Evolutionary conservation across 2,113 vertebrate genomes (phyloP), one percentile per base, ranked within the genome.

Genomic region (Indicator maculatus): DNA sequence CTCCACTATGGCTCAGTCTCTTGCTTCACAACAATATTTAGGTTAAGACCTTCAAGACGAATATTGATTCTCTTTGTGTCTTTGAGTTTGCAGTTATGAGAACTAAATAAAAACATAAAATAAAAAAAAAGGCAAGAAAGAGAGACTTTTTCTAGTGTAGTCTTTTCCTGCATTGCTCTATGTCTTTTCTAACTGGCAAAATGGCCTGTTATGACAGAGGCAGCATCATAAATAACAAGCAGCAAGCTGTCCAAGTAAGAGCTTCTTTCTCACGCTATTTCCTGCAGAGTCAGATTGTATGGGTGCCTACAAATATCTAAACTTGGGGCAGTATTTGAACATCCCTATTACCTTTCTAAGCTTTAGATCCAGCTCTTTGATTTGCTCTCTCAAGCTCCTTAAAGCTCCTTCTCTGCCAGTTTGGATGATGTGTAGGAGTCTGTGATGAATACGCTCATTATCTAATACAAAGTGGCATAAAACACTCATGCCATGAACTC

Each of bases 401-500:
- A 97, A 95, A 97, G 96, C 93, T 96, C 88, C 97, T 95, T 98
- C 96, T 95, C 65, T 96, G 93, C 96, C 93, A 97, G 95, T 96
- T 92, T 96, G 95, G 97, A 94, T 96, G 95, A 97, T 96, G 96
- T 97, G 97, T 97, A 97, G 97, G 95, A 97, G 93, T 95, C 96
- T 92, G 87, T 94, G 96, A 98, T 98, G 98, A 98, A 98, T 98
- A 96, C 91, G 30, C 94, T 98, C 96, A 97, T 97, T 97, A 97
- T 97, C 96, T 97, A 97, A 98, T 96, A 96, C 95, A 97, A 97
- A 97, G 97, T 97, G 96, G 97, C 97, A 98, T 96, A 96, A 97
- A 97, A 98, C 96, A 91, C 95, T 96, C 97, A 96, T 97, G 95
- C 96, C 97, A 96, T 36, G 92, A 97, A 97, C 97, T 93, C 96